Base-by-base conservation (phyloP, 2,888 invertebrate genomes). In the Cyclophora albipunctata region DNA sequence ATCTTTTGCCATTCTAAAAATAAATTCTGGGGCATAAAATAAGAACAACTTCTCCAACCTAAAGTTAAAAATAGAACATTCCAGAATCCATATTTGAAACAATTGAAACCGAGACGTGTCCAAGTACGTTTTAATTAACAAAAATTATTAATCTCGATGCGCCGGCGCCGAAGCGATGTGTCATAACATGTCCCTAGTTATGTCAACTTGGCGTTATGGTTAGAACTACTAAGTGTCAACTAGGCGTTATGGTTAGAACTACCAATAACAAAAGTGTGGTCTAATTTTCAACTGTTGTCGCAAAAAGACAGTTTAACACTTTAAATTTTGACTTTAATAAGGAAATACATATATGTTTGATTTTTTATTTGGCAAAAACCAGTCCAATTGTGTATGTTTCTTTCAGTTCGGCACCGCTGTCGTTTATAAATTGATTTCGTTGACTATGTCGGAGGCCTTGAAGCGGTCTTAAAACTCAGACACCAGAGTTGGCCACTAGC, bases 41-140 rank as follows among this genome's bases (percentile, higher is more conserved):
- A 20, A 20, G 20, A 20, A 20, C 20, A 20, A 20, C 1, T 20
- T 20, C 20, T 20, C 20, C 20, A 20, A 20, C 20, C 20, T 20
- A 69, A 62, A 56, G 60, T 61, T 81, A 78, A 71, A 81, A 78
- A 81, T 83, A 83, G 20, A 71, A 64, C 64, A 78, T 61, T 72
- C 78, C 74, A 79, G 72, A 75, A 76, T 74, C 70, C 70, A 75
- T 77, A 78, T 73, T 71, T 78, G 72, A 73, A 66, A 64, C 77
- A 83, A 82, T 84, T 80, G 76, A 59, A 62, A 66, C 62, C 66
- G 71, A 70, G 75, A 72, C 66, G 61, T 69, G 67, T 63, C 66
- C 73, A 76, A 79, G 75, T 75, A 69, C 71, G 67, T 73, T 71
- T 74, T 73, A 85, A 85, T 86, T 84, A 84, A 81, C 69, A 76